These are phyloP conservation scores for Adelosebastes latens DNA, from an alignment of 2,797 vertebrate genomes.

Conservation along the genomic window DNA sequence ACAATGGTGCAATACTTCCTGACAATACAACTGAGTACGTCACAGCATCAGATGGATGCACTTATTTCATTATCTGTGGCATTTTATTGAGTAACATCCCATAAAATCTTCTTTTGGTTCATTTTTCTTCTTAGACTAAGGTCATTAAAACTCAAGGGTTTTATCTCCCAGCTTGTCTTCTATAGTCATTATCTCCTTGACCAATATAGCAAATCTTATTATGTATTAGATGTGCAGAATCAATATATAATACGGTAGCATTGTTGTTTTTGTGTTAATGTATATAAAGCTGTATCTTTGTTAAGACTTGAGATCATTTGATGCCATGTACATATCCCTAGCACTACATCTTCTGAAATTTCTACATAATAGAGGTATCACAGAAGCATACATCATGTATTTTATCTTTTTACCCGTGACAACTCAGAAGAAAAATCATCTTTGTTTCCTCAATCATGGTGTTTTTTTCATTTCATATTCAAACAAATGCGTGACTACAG, in stretches of 20 bases:
- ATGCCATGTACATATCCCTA: background rate
- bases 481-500: background rate
- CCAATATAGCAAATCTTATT: background rate
- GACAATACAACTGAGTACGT: background rate
- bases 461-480: background rate
- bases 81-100: conserved; percentile 6
- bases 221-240: too few species aligned
- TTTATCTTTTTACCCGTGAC: background rate
- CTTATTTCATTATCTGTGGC: background rate
- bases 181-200: background rate
- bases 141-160: background rate
- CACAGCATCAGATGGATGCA: background rate
- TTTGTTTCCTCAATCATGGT: background rate
- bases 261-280: background rate
- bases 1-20: conserved; percentile 15
- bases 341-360: background rate
- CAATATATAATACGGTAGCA: background rate
- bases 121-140: background rate
- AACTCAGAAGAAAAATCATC: background rate
- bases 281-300: background rate
- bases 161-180: background rate
- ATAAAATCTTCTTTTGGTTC: background rate
- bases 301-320: background rate
- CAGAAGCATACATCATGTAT: background rate
- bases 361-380: background rate